Conservation (phyloP, 2,888 invertebrate species). For the Amitus sp. region DNA sequence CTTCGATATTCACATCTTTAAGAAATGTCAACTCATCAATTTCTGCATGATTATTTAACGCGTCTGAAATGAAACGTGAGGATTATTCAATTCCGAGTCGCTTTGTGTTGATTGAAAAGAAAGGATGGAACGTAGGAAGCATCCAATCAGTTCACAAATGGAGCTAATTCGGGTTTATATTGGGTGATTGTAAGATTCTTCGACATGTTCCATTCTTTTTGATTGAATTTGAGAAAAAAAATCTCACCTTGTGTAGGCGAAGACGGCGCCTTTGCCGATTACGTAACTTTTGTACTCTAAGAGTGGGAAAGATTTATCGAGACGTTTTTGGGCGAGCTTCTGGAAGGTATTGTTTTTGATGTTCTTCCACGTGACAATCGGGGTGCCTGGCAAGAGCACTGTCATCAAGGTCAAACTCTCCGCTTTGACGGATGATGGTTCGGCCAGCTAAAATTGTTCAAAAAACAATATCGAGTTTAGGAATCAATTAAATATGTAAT, state of each 20-base stretch:
- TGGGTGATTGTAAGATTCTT: no score
- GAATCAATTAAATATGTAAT: no score
- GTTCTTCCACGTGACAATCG: conserved; percentile 68
- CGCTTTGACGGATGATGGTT: no score
- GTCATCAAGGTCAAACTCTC: conserved; percentile 74
- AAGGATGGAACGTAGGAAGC: conserved; percentile 1
- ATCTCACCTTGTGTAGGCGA: conserved; percentile 77
- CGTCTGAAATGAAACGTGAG: not conserved
- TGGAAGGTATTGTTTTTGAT: conserved; percentile 8
- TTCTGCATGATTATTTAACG: conserved; percentile 50
- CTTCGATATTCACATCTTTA: no score
- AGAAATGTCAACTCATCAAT: conserved; percentile 56
- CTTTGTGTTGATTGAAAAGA: not conserved
- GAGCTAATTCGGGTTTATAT: no score
- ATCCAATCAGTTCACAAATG: not conserved
- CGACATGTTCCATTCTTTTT: no score
- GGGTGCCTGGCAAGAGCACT: conserved; percentile 82
- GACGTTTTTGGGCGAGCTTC: conserved; percentile 46
- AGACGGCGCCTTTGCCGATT: conserved; percentile 69
- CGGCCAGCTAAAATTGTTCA: conserved; percentile 52
- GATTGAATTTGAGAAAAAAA: not conserved
- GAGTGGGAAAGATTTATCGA: conserved; percentile 72
- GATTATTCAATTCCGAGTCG: not conserved
- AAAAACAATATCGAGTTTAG: no score
- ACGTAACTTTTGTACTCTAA: conserved; percentile 65